phyloP scores from a whole-genome alignment of 2,113 vertebrate species.

The Albula goreensis region DNA sequence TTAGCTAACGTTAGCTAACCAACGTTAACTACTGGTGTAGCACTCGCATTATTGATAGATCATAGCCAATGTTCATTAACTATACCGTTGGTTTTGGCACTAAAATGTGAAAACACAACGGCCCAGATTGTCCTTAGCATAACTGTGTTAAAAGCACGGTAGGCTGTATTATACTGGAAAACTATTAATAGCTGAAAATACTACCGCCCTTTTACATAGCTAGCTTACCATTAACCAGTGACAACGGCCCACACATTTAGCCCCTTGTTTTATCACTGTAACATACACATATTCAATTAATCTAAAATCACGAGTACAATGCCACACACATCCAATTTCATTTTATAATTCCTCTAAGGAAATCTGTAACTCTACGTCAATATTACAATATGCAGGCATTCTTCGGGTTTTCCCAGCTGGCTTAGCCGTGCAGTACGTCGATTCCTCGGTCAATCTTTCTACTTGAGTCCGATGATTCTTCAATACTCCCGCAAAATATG shows the following conservation, averaged over 20 bases:
- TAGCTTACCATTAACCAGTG: neutral
- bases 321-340: neutral
- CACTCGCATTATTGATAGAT: no score
- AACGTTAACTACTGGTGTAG: no score
- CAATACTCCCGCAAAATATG: slow-evolving; percentile 61
- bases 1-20: no score
- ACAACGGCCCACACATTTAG: slow-evolving; percentile 9
- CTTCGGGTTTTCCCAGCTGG: slow-evolving; percentile 58
- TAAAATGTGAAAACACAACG: no score
- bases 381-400: slow-evolving; percentile 59
- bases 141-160: no score
- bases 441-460: slow-evolving; percentile 28
- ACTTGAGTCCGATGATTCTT: slow-evolving; percentile 66
- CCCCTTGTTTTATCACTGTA: neutral
- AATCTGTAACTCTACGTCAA: slow-evolving; percentile 10
- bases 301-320: neutral
- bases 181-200: no score
- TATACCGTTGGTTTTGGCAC: no score
- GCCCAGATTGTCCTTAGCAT: no score
- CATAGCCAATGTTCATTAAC: no score
- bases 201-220: neutral
- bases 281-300: slow-evolving; percentile 6
- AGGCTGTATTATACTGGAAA: no score
- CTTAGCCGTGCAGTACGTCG: slow-evolving; percentile 43
- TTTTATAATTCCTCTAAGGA: neutral